phyloP scores from a whole-genome alignment of 1,140 invertebrate genomes.

The Diplogasteroides magnus region DNA sequence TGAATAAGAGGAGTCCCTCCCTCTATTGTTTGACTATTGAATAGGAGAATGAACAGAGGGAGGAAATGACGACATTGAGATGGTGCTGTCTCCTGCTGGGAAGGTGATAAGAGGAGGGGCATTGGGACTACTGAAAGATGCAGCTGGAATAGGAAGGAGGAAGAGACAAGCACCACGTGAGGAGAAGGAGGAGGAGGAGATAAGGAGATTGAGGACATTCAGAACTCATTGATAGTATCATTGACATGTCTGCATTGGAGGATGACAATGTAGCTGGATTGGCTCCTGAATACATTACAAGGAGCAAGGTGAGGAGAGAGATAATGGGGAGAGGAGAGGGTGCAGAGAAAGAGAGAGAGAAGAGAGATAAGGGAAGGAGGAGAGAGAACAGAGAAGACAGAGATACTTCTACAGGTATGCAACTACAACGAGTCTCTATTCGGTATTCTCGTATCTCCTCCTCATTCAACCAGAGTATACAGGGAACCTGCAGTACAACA shows the following conservation, averaged over 20 bases:
- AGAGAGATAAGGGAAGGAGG: neutral
- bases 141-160: constrained; percentile 40
- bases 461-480: constrained; percentile 89
- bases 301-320: constrained; percentile 60
- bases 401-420: constrained; percentile 61
- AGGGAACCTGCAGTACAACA: constrained; percentile 80
- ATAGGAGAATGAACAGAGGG: neutral
- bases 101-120: constrained; percentile 48
- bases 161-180: constrained; percentile 33
- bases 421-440: constrained; percentile 73
- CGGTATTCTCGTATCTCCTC: constrained; percentile 76
- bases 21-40: neutral
- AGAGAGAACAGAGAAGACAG: neutral
- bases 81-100: constrained; percentile 44
- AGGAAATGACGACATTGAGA: constrained; percentile 28
- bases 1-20: neutral
- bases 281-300: constrained; percentile 50
- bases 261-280: constrained; percentile 42
- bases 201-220: constrained; percentile 2
- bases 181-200: too few relatives aligned
- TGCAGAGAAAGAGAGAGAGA: too few relatives aligned
- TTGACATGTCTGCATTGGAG: constrained; percentile 49
- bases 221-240: constrained; percentile 48
- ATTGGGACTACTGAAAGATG: constrained; percentile 46
- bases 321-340: too few relatives aligned